Conservation (phyloP, 2,113 vertebrate genomes). For the Cavia aperea region DNA sequence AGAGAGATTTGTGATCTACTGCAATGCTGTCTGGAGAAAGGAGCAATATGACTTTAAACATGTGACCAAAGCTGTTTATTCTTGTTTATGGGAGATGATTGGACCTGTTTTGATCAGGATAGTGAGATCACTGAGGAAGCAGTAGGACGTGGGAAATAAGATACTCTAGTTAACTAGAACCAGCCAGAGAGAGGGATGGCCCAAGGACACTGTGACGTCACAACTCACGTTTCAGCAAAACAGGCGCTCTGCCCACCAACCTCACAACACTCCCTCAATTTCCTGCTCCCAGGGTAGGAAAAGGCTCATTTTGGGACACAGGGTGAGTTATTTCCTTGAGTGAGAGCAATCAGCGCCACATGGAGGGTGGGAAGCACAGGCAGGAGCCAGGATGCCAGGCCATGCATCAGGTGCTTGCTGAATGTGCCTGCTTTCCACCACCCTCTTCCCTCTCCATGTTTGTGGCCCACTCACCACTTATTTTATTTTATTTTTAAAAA, state of each 20-base stretch:
- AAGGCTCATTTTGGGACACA: neutral
- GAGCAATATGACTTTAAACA: neutral
- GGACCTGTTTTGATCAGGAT: neutral
- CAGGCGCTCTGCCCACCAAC: neutral
- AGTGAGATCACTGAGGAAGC: neutral
- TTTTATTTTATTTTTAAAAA: too few species aligned
- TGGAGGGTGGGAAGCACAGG: neutral
- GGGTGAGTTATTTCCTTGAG: neutral
- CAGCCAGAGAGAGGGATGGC: neutral
- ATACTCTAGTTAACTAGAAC: neutral
- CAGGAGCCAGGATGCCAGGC: too few species aligned
- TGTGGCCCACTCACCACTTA: neutral
- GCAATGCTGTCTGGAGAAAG: too few species aligned
- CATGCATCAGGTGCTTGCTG: rapidly evolving
- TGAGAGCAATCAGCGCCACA: neutral
- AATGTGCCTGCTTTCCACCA: neutral
- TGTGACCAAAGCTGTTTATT: neutral
- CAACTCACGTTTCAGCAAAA: neutral
- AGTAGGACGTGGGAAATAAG: neutral
- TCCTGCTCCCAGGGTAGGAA: neutral
- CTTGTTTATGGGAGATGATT: neutral
- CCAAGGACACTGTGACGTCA: neutral
- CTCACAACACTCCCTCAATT: neutral
- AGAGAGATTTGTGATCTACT: too few species aligned
- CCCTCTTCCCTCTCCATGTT: neutral